Evolutionary conservation across 2,888 invertebrate genomes (phyloP), one percentile per base, ranked within the genome.

Genomic region (Ichneumoninae sp.): DNA sequence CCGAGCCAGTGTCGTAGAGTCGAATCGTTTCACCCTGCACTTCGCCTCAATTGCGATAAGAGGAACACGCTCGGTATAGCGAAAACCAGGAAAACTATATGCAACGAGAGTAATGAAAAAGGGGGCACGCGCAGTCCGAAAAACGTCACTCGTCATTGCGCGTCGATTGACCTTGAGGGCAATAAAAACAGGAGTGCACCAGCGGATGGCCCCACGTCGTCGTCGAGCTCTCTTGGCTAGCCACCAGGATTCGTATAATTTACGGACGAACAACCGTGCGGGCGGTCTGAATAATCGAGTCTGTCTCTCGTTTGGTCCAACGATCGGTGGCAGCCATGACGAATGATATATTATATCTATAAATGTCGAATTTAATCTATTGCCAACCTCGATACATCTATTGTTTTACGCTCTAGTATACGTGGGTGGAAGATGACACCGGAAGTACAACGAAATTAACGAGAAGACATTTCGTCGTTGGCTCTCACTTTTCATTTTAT

Each of bases 111-210:
- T 57, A n/a, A 52, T 0, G 16, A 62, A 50, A 50, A 47, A 52
- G 57, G 26, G 54, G 72, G 16, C 8, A 65, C 71, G 79, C 79
- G 82, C 66, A 47, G 84, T 75, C 52, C 68, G 57, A 82, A 81
- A 62, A 84, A 79, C 82, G 84, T 81, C 78, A 82, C 70, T 81
- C 47, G 82, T 79, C 52, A 79, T 76, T 82, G 79, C 82, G 78
- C 78, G 50, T 71, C 76, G 66, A 44, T 78, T 86, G 89, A 88
- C 89, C 89, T 89, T 89, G 89, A 74, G 33, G 72, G 70, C 76
- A 78, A 85, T 86, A 88, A 87, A 89, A 86, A 87, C 87, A 87
- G 66, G 50, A 76, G 79, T 22, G 66, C 62, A 78, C 65, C 70
- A 74, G 77, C 66, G 71, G 54, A 71, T 54, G 70, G 52, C 57